Conservation (phyloP, 2,797 vertebrate species). For the Onychomys torridus region DNA sequence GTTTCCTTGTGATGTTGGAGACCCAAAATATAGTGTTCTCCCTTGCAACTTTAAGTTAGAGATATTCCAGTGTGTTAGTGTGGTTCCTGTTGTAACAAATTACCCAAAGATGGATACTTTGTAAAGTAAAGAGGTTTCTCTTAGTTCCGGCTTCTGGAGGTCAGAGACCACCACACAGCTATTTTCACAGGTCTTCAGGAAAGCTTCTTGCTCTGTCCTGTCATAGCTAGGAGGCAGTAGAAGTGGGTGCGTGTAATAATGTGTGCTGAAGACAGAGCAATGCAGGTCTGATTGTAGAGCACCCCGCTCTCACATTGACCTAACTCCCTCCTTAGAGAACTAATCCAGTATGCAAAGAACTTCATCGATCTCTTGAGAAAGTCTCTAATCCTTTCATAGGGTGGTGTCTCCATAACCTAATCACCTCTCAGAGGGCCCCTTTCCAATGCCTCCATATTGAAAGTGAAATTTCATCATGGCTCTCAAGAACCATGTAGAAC, state of each 20-base stretch:
- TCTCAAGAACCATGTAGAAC: not conserved
- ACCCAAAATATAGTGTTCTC: not conserved
- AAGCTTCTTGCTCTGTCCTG: too few species aligned
- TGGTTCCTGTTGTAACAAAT: not conserved
- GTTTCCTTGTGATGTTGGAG: not conserved
- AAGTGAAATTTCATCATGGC: not conserved
- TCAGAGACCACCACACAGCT: not conserved
- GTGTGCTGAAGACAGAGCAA: not conserved
- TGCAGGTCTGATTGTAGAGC: not conserved
- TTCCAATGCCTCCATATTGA: not conserved
- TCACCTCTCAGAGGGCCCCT: not conserved
- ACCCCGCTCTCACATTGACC: not conserved
- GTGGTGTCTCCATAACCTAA: not conserved
- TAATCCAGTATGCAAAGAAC: not conserved
- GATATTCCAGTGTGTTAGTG: not conserved
- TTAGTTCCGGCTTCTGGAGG: not conserved
- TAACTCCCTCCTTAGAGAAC: not conserved
- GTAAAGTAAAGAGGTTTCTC: not conserved
- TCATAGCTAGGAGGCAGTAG: not conserved
- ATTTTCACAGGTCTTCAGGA: not conserved
- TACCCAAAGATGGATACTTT: not conserved
- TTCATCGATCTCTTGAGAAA: not conserved
- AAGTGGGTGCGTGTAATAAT: not conserved
- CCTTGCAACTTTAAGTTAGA: constrained; percentile 32
- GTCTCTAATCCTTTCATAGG: not conserved